Conservation (phyloP, 2,888 invertebrate species). For the Lissocephala sabroskyi region DNA sequence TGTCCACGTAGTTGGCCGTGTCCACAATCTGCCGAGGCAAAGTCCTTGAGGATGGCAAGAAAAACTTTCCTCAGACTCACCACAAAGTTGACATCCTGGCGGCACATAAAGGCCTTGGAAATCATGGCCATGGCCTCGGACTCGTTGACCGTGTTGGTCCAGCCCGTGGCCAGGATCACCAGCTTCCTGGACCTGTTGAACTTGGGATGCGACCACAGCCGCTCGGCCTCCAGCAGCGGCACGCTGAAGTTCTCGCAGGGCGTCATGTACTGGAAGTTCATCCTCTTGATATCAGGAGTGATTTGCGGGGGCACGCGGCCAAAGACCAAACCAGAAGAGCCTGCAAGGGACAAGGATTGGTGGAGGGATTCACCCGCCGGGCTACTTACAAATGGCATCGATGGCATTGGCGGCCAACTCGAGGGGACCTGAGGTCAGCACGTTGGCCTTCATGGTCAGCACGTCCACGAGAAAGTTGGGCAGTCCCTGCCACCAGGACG, state of each 20-base stretch:
- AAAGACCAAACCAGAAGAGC: constrained; percentile 52
- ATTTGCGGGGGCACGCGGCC: constrained; percentile 42
- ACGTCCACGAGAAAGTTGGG: constrained; percentile 36
- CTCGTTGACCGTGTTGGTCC: constrained; percentile 65
- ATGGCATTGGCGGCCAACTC: constrained; percentile 48
- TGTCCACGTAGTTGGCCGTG: constrained; percentile 61
- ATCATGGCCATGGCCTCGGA: constrained; percentile 48
- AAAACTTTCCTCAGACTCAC: constrained; percentile 36
- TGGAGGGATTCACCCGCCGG: not conserved
- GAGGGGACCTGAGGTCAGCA: constrained; percentile 55
- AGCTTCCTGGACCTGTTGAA: constrained; percentile 58
- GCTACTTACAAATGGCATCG: constrained; percentile 54
- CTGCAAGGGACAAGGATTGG: too few relatives aligned
- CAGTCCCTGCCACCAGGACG: constrained; percentile 43
- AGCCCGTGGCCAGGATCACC: constrained; percentile 68
- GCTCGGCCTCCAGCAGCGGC: constrained; percentile 53
- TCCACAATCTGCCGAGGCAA: constrained; percentile 61
- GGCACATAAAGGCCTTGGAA: constrained; percentile 62
- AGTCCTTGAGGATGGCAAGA: too few relatives aligned
- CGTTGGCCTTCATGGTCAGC: constrained; percentile 50
- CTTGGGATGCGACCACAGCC: constrained; percentile 56
- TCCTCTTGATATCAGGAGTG: constrained; percentile 59
- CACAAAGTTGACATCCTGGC: constrained; percentile 68
- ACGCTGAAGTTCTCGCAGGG: constrained; percentile 56
- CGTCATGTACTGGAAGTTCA: constrained; percentile 64